phyloP scores from a whole-genome alignment of 2,113 vertebrate genomes.

The Picathartes gymnocephalus region DNA sequence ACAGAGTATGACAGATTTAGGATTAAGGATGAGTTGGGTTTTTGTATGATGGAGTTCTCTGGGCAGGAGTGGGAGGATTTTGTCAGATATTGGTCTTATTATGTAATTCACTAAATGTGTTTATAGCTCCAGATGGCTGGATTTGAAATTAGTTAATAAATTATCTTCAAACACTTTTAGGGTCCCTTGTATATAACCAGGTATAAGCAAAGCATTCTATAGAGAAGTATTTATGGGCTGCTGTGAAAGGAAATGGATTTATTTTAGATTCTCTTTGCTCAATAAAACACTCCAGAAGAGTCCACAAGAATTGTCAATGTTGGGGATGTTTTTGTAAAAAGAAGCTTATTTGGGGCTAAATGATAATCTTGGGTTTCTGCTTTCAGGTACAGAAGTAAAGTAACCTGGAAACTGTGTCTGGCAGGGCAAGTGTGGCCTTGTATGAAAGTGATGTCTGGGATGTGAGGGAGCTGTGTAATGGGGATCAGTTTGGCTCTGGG shows the following conservation, averaged over 20 bases:
- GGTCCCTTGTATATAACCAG: background rate
- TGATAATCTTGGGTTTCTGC: background rate
- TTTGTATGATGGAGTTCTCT: background rate
- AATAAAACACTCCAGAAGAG: background rate
- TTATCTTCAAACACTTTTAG: background rate
- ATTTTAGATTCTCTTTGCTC: background rate
- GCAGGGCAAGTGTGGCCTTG: background rate
- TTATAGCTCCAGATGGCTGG: constrained; percentile 25
- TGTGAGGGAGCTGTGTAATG: background rate
- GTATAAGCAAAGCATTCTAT: background rate
- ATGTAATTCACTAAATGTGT: background rate
- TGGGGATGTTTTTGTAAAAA: background rate
- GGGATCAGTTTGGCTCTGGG: background rate
- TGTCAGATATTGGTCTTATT: background rate
- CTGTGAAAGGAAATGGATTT: background rate
- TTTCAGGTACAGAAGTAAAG: background rate
- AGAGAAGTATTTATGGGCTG: background rate
- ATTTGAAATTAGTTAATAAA: constrained; percentile 52
- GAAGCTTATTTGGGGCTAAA: background rate
- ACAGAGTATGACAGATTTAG: background rate
- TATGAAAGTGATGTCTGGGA: background rate
- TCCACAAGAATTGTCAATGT: background rate
- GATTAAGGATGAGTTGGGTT: background rate
- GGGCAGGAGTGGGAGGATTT: background rate
- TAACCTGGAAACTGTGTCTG: background rate